Percentiles rank a stretch among this genome's conserved stretches.
These are phyloP conservation scores for Cylindroiulus punctatus DNA, from an alignment of 2,888 invertebrate species.

Conservation along the genomic window DNA sequence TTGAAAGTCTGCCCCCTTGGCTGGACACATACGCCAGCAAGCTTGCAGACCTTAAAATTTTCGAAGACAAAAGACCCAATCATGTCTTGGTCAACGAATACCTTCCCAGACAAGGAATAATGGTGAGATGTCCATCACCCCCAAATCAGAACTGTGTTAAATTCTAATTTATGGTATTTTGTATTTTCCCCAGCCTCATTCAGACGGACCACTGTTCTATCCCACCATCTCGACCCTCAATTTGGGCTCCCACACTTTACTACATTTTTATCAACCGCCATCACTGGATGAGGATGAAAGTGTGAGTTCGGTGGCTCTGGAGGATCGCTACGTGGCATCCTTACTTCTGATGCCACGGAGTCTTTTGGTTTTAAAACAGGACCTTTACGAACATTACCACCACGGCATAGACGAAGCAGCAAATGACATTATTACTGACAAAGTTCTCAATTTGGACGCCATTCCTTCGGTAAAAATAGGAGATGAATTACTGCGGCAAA, in stretches of 20 bases:
- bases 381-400: constrained; percentile 83
- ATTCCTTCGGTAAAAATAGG: background rate
- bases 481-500: constrained; percentile 73
- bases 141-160: no score
- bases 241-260: constrained; percentile 88
- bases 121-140: constrained; percentile 70
- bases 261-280: constrained; percentile 76
- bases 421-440: constrained; percentile 71
- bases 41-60: constrained; percentile 75
- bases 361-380: constrained; percentile 83
- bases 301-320: constrained; percentile 32
- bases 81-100: constrained; percentile 97
- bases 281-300: background rate
- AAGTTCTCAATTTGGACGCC: constrained; percentile 57
- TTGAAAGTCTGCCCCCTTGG: constrained; percentile 88
- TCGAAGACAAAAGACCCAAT: constrained; percentile 81
- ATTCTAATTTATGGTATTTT: no score
- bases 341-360: constrained; percentile 88
- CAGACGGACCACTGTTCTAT: constrained; percentile 93
- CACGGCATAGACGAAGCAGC: constrained; percentile 84
- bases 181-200: constrained; percentile 76
- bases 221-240: constrained; percentile 93
- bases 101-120: constrained; percentile 90
- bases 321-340: constrained; percentile 71
- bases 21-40: constrained; percentile 77